Percentiles rank a stretch among this genome's conserved stretches.
phyloP scores from a whole-genome alignment of 2,888 invertebrate genomes.

The Willowsia nigromaculata region DNA sequence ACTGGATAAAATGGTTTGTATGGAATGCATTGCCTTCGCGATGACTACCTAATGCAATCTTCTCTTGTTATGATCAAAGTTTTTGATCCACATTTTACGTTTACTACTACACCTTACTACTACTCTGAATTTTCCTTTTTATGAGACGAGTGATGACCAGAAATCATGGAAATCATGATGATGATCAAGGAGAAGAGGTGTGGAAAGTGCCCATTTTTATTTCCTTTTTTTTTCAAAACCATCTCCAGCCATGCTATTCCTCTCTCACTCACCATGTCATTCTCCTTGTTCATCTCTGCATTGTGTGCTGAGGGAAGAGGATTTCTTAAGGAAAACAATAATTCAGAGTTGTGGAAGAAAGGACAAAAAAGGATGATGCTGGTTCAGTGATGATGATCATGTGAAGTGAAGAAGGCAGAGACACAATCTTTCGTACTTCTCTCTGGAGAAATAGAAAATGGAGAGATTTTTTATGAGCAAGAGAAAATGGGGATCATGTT shows the following conservation, averaged over 20 bases:
- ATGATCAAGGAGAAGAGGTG: slow-evolving; percentile 47
- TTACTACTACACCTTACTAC: slow-evolving; percentile 3
- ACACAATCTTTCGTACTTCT: not conserved
- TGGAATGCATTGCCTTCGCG: too few relatives aligned
- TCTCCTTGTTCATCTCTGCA: not conserved
- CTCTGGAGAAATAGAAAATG: not conserved
- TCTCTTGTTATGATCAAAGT: too few relatives aligned
- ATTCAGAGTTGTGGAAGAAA: too few relatives aligned
- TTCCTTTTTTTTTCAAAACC: not conserved
- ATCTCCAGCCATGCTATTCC: not conserved
- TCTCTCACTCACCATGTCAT: not conserved
- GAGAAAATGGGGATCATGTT: slow-evolving; percentile 64
- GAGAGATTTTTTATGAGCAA: not conserved
- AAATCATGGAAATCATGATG: not conserved
- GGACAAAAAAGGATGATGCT: slow-evolving; percentile 17
- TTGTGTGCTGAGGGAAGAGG: not conserved
- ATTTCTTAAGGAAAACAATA: too few relatives aligned
- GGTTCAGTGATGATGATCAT: not conserved
- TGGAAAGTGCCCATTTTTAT: slow-evolving; percentile 57
- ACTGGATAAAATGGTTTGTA: too few relatives aligned
- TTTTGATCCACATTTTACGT: slow-evolving; percentile 28
- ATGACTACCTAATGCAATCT: too few relatives aligned
- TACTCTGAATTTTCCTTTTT: not conserved
- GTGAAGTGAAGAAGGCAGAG: not conserved
- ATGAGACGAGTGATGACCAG: not conserved